A percentile compares a stretch with the other conserved stretches of the same genome.
Evolutionary conservation across 2,113 vertebrate genomes (phyloP).

Genomic region (Chaenogobius annularis): DNA sequence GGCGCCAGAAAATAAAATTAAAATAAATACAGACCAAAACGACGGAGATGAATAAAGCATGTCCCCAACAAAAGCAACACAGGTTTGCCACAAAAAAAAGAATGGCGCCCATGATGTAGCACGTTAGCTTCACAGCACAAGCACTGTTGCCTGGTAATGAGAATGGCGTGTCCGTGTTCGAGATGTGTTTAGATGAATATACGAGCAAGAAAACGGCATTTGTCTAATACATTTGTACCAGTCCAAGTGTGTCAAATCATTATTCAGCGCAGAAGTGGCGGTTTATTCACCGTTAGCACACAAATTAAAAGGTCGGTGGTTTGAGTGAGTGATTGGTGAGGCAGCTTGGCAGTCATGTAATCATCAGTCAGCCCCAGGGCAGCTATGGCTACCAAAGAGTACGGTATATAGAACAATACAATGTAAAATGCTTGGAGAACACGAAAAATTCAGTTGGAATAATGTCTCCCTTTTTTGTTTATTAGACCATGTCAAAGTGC

Average conservation of each 20-base stretch:
- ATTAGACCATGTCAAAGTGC: no score
- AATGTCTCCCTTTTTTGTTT: no score
- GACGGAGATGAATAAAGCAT: constrained; percentile 16
- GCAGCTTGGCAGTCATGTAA: no score
- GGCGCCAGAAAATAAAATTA: not conserved
- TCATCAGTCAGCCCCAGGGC: no score
- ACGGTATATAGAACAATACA: no score
- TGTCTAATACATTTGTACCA: not conserved
- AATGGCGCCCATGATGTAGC: constrained; percentile 35
- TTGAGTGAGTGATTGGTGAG: not conserved
- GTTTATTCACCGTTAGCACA: no score
- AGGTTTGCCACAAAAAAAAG: not conserved
- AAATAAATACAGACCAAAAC: not conserved
- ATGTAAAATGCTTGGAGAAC: no score
- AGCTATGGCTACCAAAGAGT: no score
- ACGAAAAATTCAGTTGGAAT: no score
- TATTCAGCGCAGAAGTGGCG: not conserved
- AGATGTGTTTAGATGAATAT: no score
- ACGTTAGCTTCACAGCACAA: constrained; percentile 6
- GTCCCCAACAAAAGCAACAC: constrained; percentile 30
- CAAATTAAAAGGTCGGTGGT: not conserved
- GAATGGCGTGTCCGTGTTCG: constrained; percentile 16
- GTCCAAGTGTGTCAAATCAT: not conserved
- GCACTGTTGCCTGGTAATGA: constrained; percentile 24
- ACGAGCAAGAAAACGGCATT: no score